phyloP scores from a whole-genome alignment of 1,140 invertebrate species.

The Batillaria attramentaria region DNA sequence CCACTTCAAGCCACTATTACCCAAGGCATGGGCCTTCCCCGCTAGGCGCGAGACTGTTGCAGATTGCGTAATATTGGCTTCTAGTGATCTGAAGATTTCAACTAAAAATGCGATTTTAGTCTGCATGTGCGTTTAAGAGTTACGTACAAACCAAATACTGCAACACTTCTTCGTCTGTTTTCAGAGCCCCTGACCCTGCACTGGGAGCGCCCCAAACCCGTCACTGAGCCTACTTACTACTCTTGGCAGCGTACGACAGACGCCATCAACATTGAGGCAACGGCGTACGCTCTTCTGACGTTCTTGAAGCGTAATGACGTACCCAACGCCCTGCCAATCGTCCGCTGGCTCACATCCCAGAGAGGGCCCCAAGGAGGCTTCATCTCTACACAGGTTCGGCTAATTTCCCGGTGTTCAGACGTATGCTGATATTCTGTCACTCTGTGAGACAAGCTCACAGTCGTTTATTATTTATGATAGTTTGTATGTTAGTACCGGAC shows the following conservation, averaged over 20 bases:
- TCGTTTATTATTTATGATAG: background rate
- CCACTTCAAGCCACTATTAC: too few species aligned
- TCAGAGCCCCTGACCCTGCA: background rate
- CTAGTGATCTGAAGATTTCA: too few species aligned
- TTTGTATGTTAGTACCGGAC: too few species aligned
- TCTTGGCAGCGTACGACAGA: conserved; percentile 25
- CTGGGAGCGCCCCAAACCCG: conserved; percentile 26
- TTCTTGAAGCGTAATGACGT: conserved; percentile 23
- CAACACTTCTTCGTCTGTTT: too few species aligned
- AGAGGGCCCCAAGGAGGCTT: conserved; percentile 87
- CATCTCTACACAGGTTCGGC: conserved; percentile 76
- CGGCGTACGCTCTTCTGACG: conserved; percentile 84
- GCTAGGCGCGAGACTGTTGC: too few species aligned
- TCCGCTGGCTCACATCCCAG: conserved; percentile 86
- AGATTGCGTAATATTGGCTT: too few species aligned
- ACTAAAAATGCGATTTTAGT: too few species aligned
- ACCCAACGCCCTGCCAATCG: conserved; percentile 79
- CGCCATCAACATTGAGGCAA: conserved; percentile 82
- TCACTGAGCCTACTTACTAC: background rate
- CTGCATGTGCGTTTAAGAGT: background rate
- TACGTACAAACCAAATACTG: too few species aligned
- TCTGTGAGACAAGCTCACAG: background rate
- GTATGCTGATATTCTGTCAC: too few species aligned
- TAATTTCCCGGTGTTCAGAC: background rate
- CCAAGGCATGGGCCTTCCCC: too few species aligned